Percentiles rank a stretch among this genome's conserved stretches.
phyloP scores from a whole-genome alignment of 2,888 invertebrate genomes.

The Lochmaea capreae region DNA sequence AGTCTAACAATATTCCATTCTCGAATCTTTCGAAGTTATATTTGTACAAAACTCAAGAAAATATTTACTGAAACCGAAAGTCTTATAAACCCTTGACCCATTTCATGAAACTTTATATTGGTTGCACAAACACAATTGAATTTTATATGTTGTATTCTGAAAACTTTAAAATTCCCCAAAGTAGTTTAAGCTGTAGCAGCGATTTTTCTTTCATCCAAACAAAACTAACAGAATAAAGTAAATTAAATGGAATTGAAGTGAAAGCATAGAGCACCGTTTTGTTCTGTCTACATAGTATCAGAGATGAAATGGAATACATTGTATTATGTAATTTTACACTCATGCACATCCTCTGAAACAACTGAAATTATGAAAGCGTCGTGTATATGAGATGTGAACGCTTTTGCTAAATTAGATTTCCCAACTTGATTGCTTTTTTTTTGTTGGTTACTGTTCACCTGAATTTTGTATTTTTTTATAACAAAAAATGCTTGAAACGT shows the following conservation, averaged over 20 bases:
- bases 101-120: slow-evolving; percentile 21
- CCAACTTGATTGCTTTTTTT: slow-evolving; percentile 12
- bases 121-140: not conserved
- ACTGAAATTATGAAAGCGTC: slow-evolving; percentile 30
- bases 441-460: not conserved
- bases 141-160: slow-evolving; percentile 10
- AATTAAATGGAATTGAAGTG: slow-evolving; percentile 24
- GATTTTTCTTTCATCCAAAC: not conserved
- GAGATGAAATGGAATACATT: slow-evolving; percentile 27
- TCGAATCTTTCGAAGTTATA: too few relatives aligned
- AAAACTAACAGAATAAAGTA: slow-evolving; percentile 20
- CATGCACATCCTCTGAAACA: slow-evolving; percentile 27
- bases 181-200: slow-evolving; percentile 4
- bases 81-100: slow-evolving; percentile 15
- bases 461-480: not conserved
- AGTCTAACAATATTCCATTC: too few relatives aligned
- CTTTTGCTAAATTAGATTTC: slow-evolving; percentile 28
- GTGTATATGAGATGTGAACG: slow-evolving; percentile 19
- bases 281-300: slow-evolving; percentile 18
- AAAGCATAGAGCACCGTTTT: slow-evolving; percentile 17
- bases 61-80: slow-evolving; percentile 5
- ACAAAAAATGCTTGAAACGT: not conserved
- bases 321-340: slow-evolving; percentile 33
- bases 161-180: slow-evolving; percentile 18
- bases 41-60: not conserved